phyloP scores from a whole-genome alignment of 2,797 vertebrate species.

The Manis pentadactyla region DNA sequence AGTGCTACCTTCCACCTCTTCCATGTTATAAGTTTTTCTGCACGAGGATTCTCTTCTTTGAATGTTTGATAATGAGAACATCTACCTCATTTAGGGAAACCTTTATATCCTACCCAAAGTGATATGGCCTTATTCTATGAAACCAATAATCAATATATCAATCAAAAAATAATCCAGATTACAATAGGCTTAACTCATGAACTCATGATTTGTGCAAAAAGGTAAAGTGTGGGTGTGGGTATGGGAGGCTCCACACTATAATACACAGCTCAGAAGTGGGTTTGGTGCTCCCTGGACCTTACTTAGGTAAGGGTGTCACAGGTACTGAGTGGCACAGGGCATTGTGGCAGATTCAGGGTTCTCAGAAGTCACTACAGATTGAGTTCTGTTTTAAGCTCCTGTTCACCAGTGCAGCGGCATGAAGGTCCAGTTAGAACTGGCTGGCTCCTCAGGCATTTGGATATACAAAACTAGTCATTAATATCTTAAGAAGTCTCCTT shows the following conservation, averaged over 20 bases:
- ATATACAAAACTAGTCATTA: background rate
- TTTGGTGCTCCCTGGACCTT: background rate
- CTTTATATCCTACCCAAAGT: background rate
- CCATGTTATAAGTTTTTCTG: background rate
- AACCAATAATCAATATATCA: too few relatives aligned
- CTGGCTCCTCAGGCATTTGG: background rate
- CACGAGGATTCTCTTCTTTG: background rate
- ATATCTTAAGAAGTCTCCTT: background rate
- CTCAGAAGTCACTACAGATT: background rate
- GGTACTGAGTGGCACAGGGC: background rate
- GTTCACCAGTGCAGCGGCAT: background rate
- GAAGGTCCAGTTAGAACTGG: background rate
- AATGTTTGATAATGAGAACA: background rate
- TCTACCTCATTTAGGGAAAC: background rate
- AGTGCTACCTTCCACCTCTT: background rate
- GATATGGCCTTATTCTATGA: background rate
- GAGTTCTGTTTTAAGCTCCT: constrained; percentile 1
- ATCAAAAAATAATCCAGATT: background rate
- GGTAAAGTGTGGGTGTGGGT: background rate
- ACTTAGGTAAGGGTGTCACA: background rate
- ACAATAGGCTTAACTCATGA: background rate
- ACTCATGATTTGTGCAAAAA: background rate
- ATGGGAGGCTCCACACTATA: background rate
- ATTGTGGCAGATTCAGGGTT: background rate
- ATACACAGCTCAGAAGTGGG: constrained; percentile 19